Evolutionary conservation across 2,113 vertebrate species (phyloP).

Genomic region (Heterochromis multidens): DNA sequence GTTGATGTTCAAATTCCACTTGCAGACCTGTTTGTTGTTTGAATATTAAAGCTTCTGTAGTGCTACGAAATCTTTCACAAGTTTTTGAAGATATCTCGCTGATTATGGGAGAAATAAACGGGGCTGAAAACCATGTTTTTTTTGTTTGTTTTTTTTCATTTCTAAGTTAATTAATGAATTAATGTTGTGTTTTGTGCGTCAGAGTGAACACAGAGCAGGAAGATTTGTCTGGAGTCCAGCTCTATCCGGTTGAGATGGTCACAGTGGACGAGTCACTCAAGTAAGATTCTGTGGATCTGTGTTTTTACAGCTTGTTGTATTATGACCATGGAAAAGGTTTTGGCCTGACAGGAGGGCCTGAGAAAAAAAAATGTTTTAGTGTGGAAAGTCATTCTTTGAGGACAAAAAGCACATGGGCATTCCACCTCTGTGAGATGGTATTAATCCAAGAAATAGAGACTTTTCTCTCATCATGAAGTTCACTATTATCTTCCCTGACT

Average conservation of each 20-base stretch:
- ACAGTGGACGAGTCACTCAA: conserved; percentile 71
- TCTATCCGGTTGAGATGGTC: conserved; percentile 78
- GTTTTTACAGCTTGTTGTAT: rapidly evolving
- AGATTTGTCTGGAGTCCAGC: conserved; percentile 73
- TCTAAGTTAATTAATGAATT: neutral
- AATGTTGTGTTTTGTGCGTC: neutral
- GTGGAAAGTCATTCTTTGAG: neutral
- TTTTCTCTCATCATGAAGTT: too few species aligned
- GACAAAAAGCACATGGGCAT: neutral
- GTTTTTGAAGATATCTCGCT: too few species aligned
- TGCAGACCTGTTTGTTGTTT: too few species aligned
- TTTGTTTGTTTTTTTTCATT: neutral
- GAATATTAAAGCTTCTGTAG: too few species aligned
- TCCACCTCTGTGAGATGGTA: neutral
- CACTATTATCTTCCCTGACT: neutral
- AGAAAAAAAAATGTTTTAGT: neutral
- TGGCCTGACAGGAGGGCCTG: neutral
- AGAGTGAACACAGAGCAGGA: conserved; percentile 76
- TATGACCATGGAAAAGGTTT: neutral
- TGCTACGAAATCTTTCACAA: too few species aligned
- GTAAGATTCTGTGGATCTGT: conserved; percentile 48
- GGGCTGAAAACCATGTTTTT: neutral
- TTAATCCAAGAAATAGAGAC: too few species aligned
- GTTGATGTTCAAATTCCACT: too few species aligned
- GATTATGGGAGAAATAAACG: neutral